These are phyloP conservation scores for Oeneis ivallda DNA, from an alignment of 2,888 invertebrate genomes.

Conservation along the genomic window DNA sequence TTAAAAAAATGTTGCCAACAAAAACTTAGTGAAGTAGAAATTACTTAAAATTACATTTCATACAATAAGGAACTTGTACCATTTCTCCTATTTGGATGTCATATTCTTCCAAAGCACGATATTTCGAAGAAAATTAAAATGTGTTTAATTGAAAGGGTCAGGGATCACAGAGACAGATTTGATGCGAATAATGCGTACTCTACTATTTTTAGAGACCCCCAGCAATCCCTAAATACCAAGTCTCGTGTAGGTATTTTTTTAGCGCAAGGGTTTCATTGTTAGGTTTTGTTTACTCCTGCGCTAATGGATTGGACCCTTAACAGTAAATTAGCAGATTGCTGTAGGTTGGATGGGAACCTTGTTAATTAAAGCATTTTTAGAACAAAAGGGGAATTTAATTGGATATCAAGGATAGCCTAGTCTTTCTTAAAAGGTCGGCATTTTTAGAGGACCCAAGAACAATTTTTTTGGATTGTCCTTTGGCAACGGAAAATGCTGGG, in stretches of 20 bases:
- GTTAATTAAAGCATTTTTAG: neutral
- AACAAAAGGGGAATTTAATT: neutral
- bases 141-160: no score
- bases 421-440: neutral
- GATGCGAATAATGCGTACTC: neutral
- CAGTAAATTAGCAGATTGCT: constrained; percentile 6
- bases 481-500: no score
- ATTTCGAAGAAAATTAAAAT: no score
- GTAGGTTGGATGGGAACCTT: constrained; percentile 1
- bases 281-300: constrained; percentile 19
- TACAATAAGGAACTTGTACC: no score
- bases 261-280: constrained; percentile 18
- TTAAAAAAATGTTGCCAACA: no score
- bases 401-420: neutral
- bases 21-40: no score
- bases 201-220: constrained; percentile 1
- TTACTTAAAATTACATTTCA: no score
- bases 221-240: constrained; percentile 2
- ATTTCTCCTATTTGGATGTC: no score
- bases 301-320: constrained; percentile 26
- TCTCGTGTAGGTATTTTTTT: constrained; percentile 21
- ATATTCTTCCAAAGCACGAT: no score
- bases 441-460: no score
- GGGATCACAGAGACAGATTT: neutral
- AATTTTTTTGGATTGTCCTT: no score